phyloP scores from a whole-genome alignment of 2,888 invertebrate genomes.

The Thecocarcelia acutangulata region DNA sequence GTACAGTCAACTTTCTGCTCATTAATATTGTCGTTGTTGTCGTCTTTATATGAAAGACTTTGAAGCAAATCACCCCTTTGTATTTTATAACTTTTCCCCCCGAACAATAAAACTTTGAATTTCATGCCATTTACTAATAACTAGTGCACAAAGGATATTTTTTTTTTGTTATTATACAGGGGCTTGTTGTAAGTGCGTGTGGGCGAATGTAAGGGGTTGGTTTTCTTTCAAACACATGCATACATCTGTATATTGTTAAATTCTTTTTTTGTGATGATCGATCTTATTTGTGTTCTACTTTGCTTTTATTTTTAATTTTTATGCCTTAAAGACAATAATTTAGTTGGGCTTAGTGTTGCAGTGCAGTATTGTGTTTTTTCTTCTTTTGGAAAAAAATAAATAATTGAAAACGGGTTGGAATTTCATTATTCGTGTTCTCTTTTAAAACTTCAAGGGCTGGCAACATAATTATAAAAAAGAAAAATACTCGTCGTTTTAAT shows the following conservation, averaged over 20 bases:
- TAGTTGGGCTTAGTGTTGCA: constrained; percentile 34
- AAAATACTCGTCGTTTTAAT: constrained; percentile 73
- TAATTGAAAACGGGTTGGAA: constrained; percentile 54
- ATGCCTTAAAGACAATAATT: constrained; percentile 66
- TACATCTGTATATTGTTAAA: constrained; percentile 15
- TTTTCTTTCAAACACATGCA: constrained; percentile 3
- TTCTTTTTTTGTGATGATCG: constrained; percentile 73
- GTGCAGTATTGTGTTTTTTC: constrained; percentile 25
- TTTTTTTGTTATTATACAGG: too few relatives aligned
- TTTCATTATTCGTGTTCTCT: constrained; percentile 28
- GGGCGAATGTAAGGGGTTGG: constrained; percentile 28
- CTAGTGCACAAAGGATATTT: constrained; percentile 55
- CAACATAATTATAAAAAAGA: constrained; percentile 73
- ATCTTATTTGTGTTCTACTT: constrained; percentile 71
- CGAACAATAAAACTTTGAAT: constrained; percentile 24
- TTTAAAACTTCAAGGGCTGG: constrained; percentile 8
- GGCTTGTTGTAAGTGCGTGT: not conserved
- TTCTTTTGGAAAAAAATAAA: not conserved
- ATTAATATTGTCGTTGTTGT: constrained; percentile 44
- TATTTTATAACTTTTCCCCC: not conserved
- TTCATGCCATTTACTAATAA: constrained; percentile 66
- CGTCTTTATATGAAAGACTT: constrained; percentile 1
- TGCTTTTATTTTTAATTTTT: constrained; percentile 26
- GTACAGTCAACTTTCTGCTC: constrained; percentile 48
- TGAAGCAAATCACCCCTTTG: constrained; percentile 43